phyloP scores from a whole-genome alignment of 2,888 invertebrate genomes.

The Sesamia inferens region DNA sequence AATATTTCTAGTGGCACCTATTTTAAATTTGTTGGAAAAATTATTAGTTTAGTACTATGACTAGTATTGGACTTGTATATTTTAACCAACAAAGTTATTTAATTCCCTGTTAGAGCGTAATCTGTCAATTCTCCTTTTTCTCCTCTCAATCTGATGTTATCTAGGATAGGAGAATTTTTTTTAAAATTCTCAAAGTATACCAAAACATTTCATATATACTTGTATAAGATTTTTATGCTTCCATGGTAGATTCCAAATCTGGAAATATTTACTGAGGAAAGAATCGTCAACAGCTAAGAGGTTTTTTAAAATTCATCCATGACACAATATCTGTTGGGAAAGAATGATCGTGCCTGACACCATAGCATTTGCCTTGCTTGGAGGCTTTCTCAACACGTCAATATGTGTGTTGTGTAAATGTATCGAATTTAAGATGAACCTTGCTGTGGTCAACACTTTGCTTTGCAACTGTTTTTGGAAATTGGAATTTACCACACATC shows the following conservation, averaged over 20 bases:
- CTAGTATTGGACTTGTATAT: conserved; percentile 39
- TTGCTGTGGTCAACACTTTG: conserved; percentile 21
- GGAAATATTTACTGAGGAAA: conserved; percentile 42
- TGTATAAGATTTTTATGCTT: conserved; percentile 4
- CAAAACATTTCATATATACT: conserved; percentile 6
- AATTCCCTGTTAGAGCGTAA: conserved; percentile 1
- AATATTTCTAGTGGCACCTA: background rate
- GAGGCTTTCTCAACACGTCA: conserved; percentile 23
- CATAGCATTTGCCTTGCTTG: conserved; percentile 4
- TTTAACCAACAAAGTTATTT: conserved; percentile 21
- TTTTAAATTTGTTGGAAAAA: conserved; percentile 31
- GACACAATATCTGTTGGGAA: conserved; percentile 31
- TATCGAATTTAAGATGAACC: conserved; percentile 37
- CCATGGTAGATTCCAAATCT: conserved; percentile 37
- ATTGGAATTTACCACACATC: conserved; percentile 40
- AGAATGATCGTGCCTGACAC: conserved; percentile 9
- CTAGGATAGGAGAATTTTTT: background rate
- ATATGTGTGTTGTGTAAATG: conserved; percentile 10
- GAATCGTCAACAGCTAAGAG: conserved; percentile 11
- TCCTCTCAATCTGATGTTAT: conserved; percentile 11
- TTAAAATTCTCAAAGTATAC: conserved; percentile 4
- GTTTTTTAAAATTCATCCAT: conserved; percentile 33
- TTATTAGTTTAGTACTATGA: conserved; percentile 17
- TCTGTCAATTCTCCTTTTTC: background rate
- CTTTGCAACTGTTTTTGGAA: conserved; percentile 32